These are phyloP conservation scores for Eutrigla gurnardus DNA, from an alignment of 2,797 vertebrate genomes.

Conservation along the genomic window DNA sequence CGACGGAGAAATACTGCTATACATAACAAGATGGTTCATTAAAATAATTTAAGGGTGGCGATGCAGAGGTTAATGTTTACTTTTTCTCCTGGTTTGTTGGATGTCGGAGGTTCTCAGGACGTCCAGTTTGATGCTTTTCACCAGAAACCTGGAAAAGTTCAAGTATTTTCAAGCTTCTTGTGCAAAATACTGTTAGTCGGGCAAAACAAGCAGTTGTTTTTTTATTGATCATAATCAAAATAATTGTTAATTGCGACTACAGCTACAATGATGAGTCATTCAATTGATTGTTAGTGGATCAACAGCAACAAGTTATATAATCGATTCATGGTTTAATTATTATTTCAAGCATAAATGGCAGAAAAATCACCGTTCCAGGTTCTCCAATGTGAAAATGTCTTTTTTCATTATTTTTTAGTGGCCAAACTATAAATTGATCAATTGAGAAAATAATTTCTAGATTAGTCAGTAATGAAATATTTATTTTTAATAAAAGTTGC, in stretches of 20 bases:
- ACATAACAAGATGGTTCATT: slow-evolving; percentile 45
- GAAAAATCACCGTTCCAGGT: not conserved
- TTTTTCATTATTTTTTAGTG: not conserved
- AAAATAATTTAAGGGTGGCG: slow-evolving; percentile 40
- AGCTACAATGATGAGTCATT: not conserved
- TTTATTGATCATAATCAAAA: not conserved
- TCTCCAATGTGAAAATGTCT: not conserved
- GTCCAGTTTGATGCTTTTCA: slow-evolving; percentile 5
- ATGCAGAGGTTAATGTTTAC: slow-evolving; percentile 2
- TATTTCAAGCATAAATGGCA: not conserved
- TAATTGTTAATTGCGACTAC: not conserved
- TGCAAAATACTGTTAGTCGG: too few species aligned
- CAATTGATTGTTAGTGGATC: not conserved
- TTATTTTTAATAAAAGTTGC: not conserved
- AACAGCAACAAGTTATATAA: not conserved
- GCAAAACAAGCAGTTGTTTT: too few species aligned
- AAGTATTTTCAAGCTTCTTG: too few species aligned
- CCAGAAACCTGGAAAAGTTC: not conserved
- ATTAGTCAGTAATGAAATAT: too few species aligned
- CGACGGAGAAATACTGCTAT: slow-evolving; percentile 31
- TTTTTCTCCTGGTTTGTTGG: slow-evolving; percentile 6
- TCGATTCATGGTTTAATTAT: not conserved
- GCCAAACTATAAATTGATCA: too few species aligned
- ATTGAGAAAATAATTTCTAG: too few species aligned
- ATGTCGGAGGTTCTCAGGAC: not conserved